Percentiles rank a stretch among this genome's conserved stretches.
These are phyloP conservation scores for Hydractinia symbiolongicarpus DNA, from an alignment of 30 jellyfish, hydroid and myxozoan genomes.

Conservation along the genomic window DNA sequence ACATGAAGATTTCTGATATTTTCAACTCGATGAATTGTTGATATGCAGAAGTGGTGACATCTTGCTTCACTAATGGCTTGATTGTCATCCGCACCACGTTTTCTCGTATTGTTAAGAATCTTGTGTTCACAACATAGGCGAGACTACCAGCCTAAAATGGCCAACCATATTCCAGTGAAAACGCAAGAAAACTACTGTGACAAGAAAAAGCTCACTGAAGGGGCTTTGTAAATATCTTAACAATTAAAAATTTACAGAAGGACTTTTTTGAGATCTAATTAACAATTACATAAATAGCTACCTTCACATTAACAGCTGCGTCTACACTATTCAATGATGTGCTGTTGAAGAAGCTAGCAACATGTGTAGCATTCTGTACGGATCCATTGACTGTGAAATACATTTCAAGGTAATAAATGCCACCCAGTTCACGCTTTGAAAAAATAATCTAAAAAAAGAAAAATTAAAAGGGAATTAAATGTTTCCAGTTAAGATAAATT, in stretches of 20 bases:
- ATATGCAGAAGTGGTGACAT: slow-evolving; percentile 30
- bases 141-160: slow-evolving; percentile 31
- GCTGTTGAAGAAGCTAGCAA: slow-evolving; percentile 31
- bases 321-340: slow-evolving; percentile 28
- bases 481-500: neutral
- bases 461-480: neutral
- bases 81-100: slow-evolving; percentile 47
- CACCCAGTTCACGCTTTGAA: slow-evolving; percentile 42
- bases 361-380: slow-evolving; percentile 40
- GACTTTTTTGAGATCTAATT: too few relatives aligned
- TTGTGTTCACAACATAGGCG: slow-evolving; percentile 49
- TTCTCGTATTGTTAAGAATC: slow-evolving; percentile 1
- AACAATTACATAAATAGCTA: neutral
- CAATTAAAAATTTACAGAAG: too few relatives aligned
- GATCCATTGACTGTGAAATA: slow-evolving; percentile 39
- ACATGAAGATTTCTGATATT: slow-evolving; percentile 39
- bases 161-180: neutral
- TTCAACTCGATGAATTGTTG: slow-evolving; percentile 30
- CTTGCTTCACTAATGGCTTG: slow-evolving; percentile 31
- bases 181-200: too few relatives aligned
- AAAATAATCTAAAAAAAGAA: slow-evolving; percentile 36
- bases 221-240: too few relatives aligned
- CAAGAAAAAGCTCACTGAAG: too few relatives aligned
- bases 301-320: slow-evolving; percentile 52
- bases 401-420: slow-evolving; percentile 59